phyloP scores from a whole-genome alignment of 2,797 vertebrate genomes.

The Microctenopoma steveboyesi region DNA sequence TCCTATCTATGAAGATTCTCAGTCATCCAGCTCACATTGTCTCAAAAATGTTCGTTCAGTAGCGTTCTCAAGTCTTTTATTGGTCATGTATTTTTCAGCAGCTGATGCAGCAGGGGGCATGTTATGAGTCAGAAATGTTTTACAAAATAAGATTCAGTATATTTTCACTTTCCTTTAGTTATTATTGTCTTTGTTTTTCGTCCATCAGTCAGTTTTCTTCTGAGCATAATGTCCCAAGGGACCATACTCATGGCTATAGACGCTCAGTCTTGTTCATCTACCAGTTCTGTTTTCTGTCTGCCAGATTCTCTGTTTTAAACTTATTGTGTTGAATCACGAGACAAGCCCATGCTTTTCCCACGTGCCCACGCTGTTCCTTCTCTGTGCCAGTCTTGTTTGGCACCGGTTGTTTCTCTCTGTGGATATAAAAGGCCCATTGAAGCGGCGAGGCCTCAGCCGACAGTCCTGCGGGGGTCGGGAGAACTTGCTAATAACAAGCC shows the following conservation, averaged over 20 bases:
- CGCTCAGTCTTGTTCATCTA: slow-evolving; percentile 10
- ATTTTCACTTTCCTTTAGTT: background rate
- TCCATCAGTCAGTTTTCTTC: slow-evolving; percentile 5
- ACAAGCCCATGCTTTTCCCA: slow-evolving; percentile 76
- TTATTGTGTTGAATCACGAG: slow-evolving; percentile 70
- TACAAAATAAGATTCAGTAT: too few species aligned
- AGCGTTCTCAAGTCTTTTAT: background rate
- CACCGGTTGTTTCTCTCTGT: slow-evolving; percentile 48
- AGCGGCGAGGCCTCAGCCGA: slow-evolving; percentile 52
- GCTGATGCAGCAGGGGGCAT: background rate
- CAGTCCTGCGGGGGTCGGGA: slow-evolving; percentile 54
- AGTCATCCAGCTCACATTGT: too few species aligned
- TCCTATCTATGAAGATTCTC: too few species aligned
- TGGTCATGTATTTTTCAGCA: background rate
- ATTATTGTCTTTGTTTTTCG: background rate
- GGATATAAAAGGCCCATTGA: slow-evolving; percentile 73
- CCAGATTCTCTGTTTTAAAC: slow-evolving; percentile 38
- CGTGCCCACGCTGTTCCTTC: slow-evolving; percentile 70
- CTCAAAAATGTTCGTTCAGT: too few species aligned
- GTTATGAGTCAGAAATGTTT: too few species aligned
- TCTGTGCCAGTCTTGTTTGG: slow-evolving; percentile 76
- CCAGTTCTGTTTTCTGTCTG: slow-evolving; percentile 40
- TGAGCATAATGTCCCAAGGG: slow-evolving; percentile 9
- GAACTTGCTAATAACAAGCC: slow-evolving; percentile 63
- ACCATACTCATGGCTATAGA: slow-evolving; percentile 1